phyloP scores from a whole-genome alignment of 2,888 invertebrate species.

The Ophion ellenae region DNA sequence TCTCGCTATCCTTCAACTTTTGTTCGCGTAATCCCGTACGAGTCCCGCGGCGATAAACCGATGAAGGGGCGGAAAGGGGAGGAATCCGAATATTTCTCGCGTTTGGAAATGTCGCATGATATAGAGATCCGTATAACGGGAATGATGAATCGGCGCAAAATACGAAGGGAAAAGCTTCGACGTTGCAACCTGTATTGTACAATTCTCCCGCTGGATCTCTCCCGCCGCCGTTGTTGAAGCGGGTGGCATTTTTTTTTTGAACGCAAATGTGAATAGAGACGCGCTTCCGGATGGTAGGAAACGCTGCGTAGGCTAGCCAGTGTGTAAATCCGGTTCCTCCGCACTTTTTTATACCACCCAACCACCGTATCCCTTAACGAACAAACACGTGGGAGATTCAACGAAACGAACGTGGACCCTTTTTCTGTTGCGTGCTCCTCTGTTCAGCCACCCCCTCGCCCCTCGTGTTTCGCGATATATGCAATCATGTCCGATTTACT shows the following conservation, averaged over 20 bases:
- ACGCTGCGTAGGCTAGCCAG: slow-evolving; percentile 36
- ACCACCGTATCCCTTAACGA: slow-evolving; percentile 42
- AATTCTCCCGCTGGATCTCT: slow-evolving; percentile 5
- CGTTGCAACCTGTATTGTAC: slow-evolving; percentile 29
- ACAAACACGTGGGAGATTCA: slow-evolving; percentile 55
- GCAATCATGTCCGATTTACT: slow-evolving; percentile 57
- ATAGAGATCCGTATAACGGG: slow-evolving; percentile 54
- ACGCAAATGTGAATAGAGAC: slow-evolving; percentile 53
- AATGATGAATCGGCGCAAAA: slow-evolving; percentile 63
- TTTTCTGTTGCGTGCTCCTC: slow-evolving; percentile 29
- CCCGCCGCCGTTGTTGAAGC: slow-evolving; percentile 25
- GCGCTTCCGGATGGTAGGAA: slow-evolving; percentile 54
- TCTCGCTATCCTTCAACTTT: slow-evolving; percentile 24
- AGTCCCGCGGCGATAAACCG: neutral
- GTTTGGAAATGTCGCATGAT: slow-evolving; percentile 46
- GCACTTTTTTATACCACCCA: slow-evolving; percentile 44
- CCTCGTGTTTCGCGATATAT: slow-evolving; percentile 49
- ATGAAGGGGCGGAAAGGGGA: slow-evolving; percentile 29
- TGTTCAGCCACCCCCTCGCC: neutral
- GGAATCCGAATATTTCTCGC: slow-evolving; percentile 30
- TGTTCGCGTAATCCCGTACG: slow-evolving; percentile 7
- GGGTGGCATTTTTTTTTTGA: neutral
- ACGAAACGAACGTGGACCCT: slow-evolving; percentile 49
- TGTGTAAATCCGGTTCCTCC: slow-evolving; percentile 29
- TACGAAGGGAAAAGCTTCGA: slow-evolving; percentile 27